Percentiles rank a stretch among this genome's conserved stretches.
Evolutionary conservation across 2,113 vertebrate species (phyloP).

Genomic region (Tinamus guttatus): DNA sequence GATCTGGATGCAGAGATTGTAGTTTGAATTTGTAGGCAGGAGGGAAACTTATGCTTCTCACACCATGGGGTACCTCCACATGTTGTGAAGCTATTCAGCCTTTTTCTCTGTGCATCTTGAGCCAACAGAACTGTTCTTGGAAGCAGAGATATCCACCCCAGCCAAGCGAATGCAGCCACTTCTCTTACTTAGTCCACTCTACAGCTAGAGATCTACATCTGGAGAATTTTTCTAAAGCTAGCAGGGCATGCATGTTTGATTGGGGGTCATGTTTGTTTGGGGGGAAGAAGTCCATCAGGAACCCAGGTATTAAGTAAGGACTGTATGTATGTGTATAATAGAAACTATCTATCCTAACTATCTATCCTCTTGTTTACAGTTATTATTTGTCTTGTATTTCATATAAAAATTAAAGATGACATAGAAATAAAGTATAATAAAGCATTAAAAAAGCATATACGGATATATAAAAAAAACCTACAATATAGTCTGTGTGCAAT

Average conservation of each 20-base stretch:
- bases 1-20: background rate
- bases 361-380: background rate
- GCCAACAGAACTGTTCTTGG: background rate
- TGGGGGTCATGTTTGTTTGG: rapidly evolving
- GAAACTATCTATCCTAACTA: no score
- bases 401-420: background rate
- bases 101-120: background rate
- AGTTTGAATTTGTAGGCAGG: background rate
- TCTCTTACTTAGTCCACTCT: background rate
- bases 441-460: background rate
- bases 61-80: background rate
- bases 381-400: background rate
- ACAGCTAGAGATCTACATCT: background rate
- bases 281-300: background rate
- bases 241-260: background rate
- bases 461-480: background rate
- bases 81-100: background rate
- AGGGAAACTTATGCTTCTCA: background rate
- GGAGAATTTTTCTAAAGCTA: background rate
- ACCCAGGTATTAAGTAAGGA: background rate
- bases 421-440: background rate
- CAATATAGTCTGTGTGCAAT: background rate
- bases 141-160: background rate
- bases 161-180: background rate
- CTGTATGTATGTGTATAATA: background rate